Evolutionary conservation across 2,888 invertebrate species (phyloP).

Genomic region (Melinaea menophilus): DNA sequence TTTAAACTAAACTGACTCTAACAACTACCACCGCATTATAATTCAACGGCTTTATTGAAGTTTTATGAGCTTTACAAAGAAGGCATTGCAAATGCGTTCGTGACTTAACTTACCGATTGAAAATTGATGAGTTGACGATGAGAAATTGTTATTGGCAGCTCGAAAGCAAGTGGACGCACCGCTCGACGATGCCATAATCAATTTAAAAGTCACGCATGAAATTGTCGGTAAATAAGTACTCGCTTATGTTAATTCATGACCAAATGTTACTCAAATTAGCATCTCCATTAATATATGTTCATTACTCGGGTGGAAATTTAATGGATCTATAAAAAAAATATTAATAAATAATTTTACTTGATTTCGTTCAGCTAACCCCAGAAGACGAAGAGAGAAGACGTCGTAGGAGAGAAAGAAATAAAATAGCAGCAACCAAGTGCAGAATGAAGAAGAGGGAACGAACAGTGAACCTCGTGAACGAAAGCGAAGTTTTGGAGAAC

Average conservation of each 20-base stretch:
- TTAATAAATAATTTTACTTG: not conserved
- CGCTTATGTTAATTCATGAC: not conserved
- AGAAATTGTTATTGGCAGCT: conserved; percentile 43
- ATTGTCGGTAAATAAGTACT: not conserved
- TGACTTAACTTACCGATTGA: conserved; percentile 68
- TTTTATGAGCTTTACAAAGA: conserved; percentile 69
- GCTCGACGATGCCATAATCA: not conserved
- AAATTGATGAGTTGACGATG: conserved; percentile 55
- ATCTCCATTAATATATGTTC: conserved; percentile 1
- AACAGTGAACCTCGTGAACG: conserved; percentile 89
- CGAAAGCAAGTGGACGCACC: conserved; percentile 24
- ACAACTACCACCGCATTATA: conserved; percentile 54
- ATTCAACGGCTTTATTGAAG: conserved; percentile 71
- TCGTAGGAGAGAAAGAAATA: conserved; percentile 92
- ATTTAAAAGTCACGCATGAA: not conserved
- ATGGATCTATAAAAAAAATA: not conserved
- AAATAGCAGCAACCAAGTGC: conserved; percentile 96
- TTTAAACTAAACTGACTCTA: conserved; percentile 58
- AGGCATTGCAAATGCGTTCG: conserved; percentile 68
- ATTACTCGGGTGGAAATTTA: too few relatives aligned
- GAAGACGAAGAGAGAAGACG: conserved; percentile 94
- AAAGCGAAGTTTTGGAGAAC: conserved; percentile 90
- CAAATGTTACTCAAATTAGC: conserved; percentile 6
- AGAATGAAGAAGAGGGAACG: conserved; percentile 95
- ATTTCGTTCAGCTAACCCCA: conserved; percentile 83